A percentile compares a stretch with the other conserved stretches of the same genome.
These are phyloP conservation scores for Synanthedon andrenaeformis DNA, from an alignment of 2,888 invertebrate species.

Conservation along the genomic window DNA sequence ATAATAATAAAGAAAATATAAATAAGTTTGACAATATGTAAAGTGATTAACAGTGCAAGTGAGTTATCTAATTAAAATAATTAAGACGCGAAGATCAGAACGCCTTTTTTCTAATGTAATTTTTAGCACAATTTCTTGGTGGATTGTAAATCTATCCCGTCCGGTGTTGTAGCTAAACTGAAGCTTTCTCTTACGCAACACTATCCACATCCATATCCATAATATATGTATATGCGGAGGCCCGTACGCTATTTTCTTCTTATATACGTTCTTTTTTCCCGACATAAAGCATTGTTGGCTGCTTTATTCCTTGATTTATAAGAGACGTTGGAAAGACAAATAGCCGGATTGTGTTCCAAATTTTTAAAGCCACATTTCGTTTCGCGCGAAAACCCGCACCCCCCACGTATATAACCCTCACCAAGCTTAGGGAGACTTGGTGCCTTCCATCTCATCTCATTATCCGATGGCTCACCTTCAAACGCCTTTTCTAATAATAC, in stretches of 20 bases:
- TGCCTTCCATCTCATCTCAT: constrained; percentile 15
- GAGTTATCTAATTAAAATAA: no score
- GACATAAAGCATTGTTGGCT: constrained; percentile 74
- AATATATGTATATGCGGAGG: constrained; percentile 54
- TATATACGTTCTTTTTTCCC: constrained; percentile 69
- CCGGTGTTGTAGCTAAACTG: constrained; percentile 8
- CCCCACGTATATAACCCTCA: constrained; percentile 48
- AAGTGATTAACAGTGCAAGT: no score
- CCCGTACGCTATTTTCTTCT: constrained; percentile 67
- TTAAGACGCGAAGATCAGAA: no score
- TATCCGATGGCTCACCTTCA: not conserved
- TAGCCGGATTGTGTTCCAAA: constrained; percentile 83
- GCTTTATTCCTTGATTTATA: constrained; percentile 78
- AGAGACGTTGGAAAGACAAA: constrained; percentile 80
- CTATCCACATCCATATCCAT: constrained; percentile 31
- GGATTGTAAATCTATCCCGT: constrained; percentile 3
- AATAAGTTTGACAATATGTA: no score
- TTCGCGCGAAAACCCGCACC: constrained; percentile 66
- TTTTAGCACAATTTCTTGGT: constrained; percentile 10
- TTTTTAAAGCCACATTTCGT: constrained; percentile 83
- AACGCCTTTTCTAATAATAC: not conserved
- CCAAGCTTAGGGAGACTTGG: constrained; percentile 35
- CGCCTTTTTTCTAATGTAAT: not conserved
- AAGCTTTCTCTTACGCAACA: constrained; percentile 51
- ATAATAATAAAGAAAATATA: no score